Evolutionary conservation across 2,797 vertebrate genomes (phyloP).

Genomic region (Limosa lapponica): DNA sequence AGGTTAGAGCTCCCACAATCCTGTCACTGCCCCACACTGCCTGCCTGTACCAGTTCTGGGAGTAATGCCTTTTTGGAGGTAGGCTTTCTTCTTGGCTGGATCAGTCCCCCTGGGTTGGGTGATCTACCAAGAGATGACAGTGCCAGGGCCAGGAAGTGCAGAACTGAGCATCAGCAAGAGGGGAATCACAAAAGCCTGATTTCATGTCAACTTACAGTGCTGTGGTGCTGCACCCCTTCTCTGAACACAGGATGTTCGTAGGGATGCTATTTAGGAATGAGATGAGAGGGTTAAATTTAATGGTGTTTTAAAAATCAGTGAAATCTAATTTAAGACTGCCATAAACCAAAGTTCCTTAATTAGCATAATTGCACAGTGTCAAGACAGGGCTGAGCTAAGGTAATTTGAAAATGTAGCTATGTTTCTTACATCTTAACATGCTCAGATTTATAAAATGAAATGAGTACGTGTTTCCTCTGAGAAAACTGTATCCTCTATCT

Average conservation of each 20-base stretch:
- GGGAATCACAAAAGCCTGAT: not conserved
- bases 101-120: not conserved
- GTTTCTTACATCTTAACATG: constrained; percentile 8
- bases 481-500: not conserved
- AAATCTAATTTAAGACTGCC: constrained; percentile 46
- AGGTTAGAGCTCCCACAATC: not conserved
- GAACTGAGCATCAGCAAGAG: not conserved
- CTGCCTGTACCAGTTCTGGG: not conserved
- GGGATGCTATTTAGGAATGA: not conserved
- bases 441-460: constrained; percentile 25
- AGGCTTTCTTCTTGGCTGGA: not conserved
- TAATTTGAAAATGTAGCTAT: constrained; percentile 14
- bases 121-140: not conserved
- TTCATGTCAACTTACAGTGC: not conserved
- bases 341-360: constrained; percentile 33
- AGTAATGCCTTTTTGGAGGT: not conserved
- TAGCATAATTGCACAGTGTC: constrained; percentile 31
- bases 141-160: not conserved
- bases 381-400: constrained; percentile 2
- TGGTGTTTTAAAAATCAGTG: constrained; percentile 5
- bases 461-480: not conserved
- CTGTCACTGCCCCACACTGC: not conserved
- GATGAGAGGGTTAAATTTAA: constrained; percentile 1
- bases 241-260: not conserved
- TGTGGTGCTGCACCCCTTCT: not conserved